phyloP scores from a whole-genome alignment of 2,888 invertebrate genomes.

The Cerastis leucographa region DNA sequence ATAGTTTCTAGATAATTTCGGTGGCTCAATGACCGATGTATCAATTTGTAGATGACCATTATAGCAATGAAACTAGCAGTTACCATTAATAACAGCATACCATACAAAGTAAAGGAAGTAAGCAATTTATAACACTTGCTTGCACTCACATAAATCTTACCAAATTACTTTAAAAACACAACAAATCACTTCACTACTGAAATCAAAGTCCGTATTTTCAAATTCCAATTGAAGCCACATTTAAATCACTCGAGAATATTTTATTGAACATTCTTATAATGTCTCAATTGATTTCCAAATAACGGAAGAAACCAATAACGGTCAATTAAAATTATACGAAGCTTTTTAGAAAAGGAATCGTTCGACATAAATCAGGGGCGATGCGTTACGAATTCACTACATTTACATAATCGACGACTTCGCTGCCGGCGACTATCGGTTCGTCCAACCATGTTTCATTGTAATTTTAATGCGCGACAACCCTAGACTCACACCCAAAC shows the following conservation, averaged over 20 bases:
- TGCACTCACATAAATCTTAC: conserved; percentile 47
- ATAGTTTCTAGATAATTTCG: conserved; percentile 19
- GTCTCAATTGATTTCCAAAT: conserved; percentile 67
- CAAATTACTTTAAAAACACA: conserved; percentile 54
- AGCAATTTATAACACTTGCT: conserved; percentile 51
- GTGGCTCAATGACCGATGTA: conserved; percentile 25
- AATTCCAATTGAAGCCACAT: conserved; percentile 54
- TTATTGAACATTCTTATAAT: conserved; percentile 60
- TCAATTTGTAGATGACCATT: conserved; percentile 47
- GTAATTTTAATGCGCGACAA: conserved; percentile 73
- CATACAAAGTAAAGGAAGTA: conserved; percentile 39
- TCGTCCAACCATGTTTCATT: conserved; percentile 75
- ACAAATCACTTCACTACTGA: conserved; percentile 47
- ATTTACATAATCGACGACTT: conserved; percentile 74
- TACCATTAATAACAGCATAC: conserved; percentile 43
- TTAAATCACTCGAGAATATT: conserved; percentile 61
- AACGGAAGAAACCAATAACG: conserved; percentile 65
- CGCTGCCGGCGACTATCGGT: conserved; percentile 67
- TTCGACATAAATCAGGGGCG: conserved; percentile 67
- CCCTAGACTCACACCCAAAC: conserved; percentile 17
- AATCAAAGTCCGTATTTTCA: conserved; percentile 51
- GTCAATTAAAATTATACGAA: conserved; percentile 66
- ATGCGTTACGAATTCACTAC: conserved; percentile 70
- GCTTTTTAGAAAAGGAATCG: conserved; percentile 67
- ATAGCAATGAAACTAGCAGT: conserved; percentile 23